A percentile compares a stretch with the other conserved stretches of the same genome.
Evolutionary conservation across 2,888 invertebrate genomes (phyloP).

Genomic region (Cheilosia pagana): DNA sequence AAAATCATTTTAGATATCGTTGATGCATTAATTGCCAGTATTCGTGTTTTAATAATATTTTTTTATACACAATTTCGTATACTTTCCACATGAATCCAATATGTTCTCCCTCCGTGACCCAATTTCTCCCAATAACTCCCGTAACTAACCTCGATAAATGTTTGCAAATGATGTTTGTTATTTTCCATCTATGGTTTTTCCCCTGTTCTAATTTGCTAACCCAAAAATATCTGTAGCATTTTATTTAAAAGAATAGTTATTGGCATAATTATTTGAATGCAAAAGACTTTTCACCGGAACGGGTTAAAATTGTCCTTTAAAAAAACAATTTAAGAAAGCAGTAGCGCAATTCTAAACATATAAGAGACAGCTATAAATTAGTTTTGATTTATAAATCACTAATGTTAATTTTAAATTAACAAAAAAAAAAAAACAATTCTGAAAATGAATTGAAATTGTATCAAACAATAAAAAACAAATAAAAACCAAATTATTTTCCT

Average conservation of each 20-base stretch:
- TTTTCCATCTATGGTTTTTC: conserved; percentile 30
- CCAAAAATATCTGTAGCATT: conserved; percentile 75
- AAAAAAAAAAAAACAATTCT: conserved; percentile 36
- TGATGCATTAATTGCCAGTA: conserved; percentile 71
- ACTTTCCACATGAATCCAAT: conserved; percentile 28
- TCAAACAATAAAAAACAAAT: conserved; percentile 51
- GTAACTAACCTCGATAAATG: conserved; percentile 60
- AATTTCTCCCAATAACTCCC: conserved; percentile 18
- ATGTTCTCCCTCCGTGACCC: not conserved
- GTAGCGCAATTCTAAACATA: conserved; percentile 47
- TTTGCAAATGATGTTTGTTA: conserved; percentile 56
- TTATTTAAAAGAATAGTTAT: conserved; percentile 48
- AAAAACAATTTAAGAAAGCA: conserved; percentile 25
- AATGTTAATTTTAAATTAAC: conserved; percentile 63
- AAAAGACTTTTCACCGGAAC: conserved; percentile 67
- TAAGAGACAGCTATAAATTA: conserved; percentile 55
- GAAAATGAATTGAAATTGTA: conserved; percentile 52
- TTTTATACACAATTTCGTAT: conserved; percentile 19
- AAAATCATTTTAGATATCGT: conserved; percentile 14
- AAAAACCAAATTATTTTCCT: conserved; percentile 56
- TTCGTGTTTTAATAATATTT: conserved; percentile 2
- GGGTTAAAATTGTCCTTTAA: conserved; percentile 53
- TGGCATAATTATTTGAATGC: conserved; percentile 39
- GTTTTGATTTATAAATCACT: conserved; percentile 55
- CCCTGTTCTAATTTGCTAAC: conserved; percentile 45